Conservation (phyloP, 92 coral and sea anemone genomes). For the Zoanthus sansibaricus region DNA sequence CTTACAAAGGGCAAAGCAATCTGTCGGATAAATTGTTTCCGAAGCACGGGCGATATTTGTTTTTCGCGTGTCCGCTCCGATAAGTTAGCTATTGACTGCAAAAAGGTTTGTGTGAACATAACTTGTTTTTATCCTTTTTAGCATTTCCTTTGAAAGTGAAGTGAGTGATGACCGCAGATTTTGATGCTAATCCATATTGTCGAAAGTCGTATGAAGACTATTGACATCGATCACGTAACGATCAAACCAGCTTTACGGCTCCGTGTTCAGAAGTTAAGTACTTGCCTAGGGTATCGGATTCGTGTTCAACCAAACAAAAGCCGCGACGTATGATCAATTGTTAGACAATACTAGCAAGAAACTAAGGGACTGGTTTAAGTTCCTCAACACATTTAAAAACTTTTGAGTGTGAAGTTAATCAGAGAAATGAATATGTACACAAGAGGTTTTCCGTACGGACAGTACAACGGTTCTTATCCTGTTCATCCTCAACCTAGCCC, state of each 20-base stretch:
- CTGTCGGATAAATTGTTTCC: conserved; percentile 51
- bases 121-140: neutral
- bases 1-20: conserved; percentile 32
- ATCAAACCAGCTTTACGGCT: conserved; percentile 23
- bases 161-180: conserved; percentile 6
- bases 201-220: neutral
- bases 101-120: neutral
- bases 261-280: conserved; percentile 21
- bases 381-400: neutral
- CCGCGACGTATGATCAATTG: conserved; percentile 16
- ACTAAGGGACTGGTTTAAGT: neutral
- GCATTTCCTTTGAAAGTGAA: neutral
- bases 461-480: conserved; percentile 32
- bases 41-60: conserved; percentile 44
- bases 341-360: neutral
- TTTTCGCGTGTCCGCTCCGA: conserved; percentile 40
- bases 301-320: conserved; percentile 34
- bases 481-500: conserved; percentile 38
- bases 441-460: conserved; percentile 35
- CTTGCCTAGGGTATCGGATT: conserved; percentile 36
- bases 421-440: conserved; percentile 33
- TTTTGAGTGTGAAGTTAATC: neutral
- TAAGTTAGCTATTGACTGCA: conserved; percentile 18
- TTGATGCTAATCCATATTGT: conserved; percentile 18
- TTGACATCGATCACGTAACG: conserved; percentile 30